phyloP scores from a whole-genome alignment of 2,113 vertebrate species.

The Prunella himalayana region DNA sequence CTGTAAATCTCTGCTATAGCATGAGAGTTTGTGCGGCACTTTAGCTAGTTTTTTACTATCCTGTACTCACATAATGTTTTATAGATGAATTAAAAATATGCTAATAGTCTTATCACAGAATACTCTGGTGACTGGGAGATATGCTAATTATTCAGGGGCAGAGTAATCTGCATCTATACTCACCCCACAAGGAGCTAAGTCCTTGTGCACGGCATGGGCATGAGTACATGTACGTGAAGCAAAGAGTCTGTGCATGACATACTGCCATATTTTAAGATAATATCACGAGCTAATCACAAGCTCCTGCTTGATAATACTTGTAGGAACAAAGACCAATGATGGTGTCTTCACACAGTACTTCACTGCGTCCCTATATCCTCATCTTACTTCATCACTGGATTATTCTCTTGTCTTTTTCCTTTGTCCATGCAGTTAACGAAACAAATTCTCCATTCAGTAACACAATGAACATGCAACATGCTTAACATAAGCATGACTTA shows the following conservation, averaged over 20 bases:
- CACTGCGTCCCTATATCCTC: background rate
- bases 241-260: background rate
- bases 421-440: background rate
- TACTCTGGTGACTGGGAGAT: background rate
- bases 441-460: background rate
- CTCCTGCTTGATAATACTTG: background rate
- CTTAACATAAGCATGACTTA: background rate
- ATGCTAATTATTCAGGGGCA: background rate
- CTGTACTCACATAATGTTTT: background rate
- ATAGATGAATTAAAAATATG: background rate
- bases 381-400: background rate
- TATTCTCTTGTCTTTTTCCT: background rate
- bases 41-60: background rate
- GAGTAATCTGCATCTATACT: background rate
- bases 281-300: background rate
- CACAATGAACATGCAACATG: background rate
- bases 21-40: background rate
- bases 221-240: background rate
- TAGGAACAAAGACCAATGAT: background rate
- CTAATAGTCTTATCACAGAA: background rate
- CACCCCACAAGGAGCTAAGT: rapidly evolving
- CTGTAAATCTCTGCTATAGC: background rate
- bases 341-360: background rate
- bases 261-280: background rate
- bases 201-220: background rate